Percentiles rank a stretch among this genome's conserved stretches.
phyloP scores from a whole-genome alignment of 2,888 invertebrate species.

The Brassicogethes aeneus region DNA sequence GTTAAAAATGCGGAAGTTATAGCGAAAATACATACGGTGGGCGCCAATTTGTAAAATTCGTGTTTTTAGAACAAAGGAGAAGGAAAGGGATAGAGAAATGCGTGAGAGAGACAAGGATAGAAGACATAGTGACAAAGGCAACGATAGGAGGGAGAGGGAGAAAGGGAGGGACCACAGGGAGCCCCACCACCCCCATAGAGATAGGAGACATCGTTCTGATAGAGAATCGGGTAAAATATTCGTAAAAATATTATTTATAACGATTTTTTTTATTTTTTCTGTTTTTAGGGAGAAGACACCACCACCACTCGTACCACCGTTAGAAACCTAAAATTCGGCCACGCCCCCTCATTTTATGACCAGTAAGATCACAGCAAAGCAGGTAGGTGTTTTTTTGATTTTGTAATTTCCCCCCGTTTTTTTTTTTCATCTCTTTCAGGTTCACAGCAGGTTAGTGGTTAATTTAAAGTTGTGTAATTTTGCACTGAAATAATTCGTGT shows the following conservation, averaged over 20 bases:
- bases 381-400: constrained; percentile 36
- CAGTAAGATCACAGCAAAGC: constrained; percentile 35
- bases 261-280: constrained; percentile 4
- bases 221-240: constrained; percentile 27
- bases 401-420: constrained; percentile 13
- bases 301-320: constrained; percentile 2
- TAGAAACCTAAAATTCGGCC: background rate
- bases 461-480: too few species aligned
- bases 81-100: constrained; percentile 23
- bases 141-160: constrained; percentile 24
- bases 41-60: background rate
- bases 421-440: constrained; percentile 22
- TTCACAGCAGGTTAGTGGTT: constrained; percentile 26
- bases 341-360: constrained; percentile 25
- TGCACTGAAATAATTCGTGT: too few species aligned
- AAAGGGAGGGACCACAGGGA: constrained; percentile 25
- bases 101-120: constrained; percentile 24
- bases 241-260: constrained; percentile 2
- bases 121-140: constrained; percentile 25
- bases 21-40: background rate
- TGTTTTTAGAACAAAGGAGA: constrained; percentile 13
- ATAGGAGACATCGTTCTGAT: constrained; percentile 31
- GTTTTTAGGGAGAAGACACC: constrained; percentile 4
- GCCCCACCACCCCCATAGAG: constrained; percentile 21
- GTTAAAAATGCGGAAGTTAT: background rate